Evolutionary conservation across 2,888 invertebrate genomes (phyloP), one percentile per base, ranked within the genome.

Genomic region (Eremobia ochroleuca): DNA sequence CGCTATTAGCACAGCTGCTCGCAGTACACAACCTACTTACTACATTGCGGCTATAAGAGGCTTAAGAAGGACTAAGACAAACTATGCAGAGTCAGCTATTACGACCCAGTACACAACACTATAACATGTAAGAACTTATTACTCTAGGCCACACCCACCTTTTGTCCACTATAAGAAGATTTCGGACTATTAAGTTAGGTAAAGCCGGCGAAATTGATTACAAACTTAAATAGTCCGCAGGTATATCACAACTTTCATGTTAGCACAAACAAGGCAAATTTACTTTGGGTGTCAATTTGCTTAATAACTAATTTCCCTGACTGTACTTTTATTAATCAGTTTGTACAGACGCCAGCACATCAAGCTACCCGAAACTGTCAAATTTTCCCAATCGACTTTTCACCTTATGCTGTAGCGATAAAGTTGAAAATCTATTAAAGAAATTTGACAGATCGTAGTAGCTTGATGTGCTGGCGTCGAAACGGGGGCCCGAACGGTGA

Each of bases 1-100:
- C 55, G 40, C 13, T 83, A 73, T 82, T 76, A 82, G 78, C 73
- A 76, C 87, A 87, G 87, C 85, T 87, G 87, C 61, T 80, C 67
- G 67, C 68, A 72, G 69, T 74, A 72, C 34, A 80, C 72, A 81
- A 77, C 76, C 76, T 74, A 67, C 73, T 76, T 85, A 83, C 73
- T 83, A 80, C 76, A 75, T 79, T 73, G 77, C 31, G 71, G 78
- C 68, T 67, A 52, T 87, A 87, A 87, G 79, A 80, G 77, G 87
- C 85, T 87, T 87, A 82, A 77, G 77, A 71, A 77, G 79, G 77
- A 83, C 79, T 78, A 77, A 80, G 83, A 85, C 73, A 74, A 83
- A 87, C 81, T 82, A 76, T 79, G 77, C 46, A 71, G 68, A 71
- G 71, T 73, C 73, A 65, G 61, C 72, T 61, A 64, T 66, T 70